phyloP scores from a whole-genome alignment of 2,888 invertebrate genomes.

The Diogma glabrata region DNA sequence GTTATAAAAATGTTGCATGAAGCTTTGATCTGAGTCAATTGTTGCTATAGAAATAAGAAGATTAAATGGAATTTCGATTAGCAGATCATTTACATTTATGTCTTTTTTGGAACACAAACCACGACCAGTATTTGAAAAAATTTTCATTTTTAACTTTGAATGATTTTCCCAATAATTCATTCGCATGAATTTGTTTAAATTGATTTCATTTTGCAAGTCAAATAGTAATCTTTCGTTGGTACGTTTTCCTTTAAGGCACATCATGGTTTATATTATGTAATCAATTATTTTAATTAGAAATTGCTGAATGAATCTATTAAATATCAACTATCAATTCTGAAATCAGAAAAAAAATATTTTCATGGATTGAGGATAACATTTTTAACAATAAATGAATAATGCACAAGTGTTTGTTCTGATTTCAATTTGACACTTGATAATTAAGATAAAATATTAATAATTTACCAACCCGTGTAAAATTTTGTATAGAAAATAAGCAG shows the following conservation, averaged over 20 bases:
- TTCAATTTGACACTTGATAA: no score
- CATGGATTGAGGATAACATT: no score
- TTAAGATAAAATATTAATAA: no score
- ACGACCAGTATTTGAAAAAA: slow-evolving; percentile 57
- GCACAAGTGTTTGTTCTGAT: no score
- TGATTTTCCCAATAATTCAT: slow-evolving; percentile 39
- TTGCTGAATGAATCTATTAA: no score
- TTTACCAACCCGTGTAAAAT: no score
- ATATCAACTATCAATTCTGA: slow-evolving; percentile 10
- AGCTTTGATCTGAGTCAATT: slow-evolving; percentile 40
- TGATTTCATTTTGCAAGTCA: no score
- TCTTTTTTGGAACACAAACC: slow-evolving; percentile 54
- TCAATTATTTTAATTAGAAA: no score
- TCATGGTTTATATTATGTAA: background rate
- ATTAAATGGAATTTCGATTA: slow-evolving; percentile 48
- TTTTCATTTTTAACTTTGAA: slow-evolving; percentile 42
- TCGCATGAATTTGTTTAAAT: no score
- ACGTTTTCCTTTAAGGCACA: background rate
- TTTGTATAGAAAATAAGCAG: no score
- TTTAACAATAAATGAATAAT: no score
- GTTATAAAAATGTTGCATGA: slow-evolving; percentile 41
- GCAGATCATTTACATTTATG: slow-evolving; percentile 43
- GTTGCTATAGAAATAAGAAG: slow-evolving; percentile 48
- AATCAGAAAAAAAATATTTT: slow-evolving; percentile 7
- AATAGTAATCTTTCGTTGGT: no score